Percentiles rank a stretch among this genome's conserved stretches.
These are phyloP conservation scores for Saccostrea echinata DNA, from an alignment of 1,140 invertebrate genomes.

Conservation along the genomic window DNA sequence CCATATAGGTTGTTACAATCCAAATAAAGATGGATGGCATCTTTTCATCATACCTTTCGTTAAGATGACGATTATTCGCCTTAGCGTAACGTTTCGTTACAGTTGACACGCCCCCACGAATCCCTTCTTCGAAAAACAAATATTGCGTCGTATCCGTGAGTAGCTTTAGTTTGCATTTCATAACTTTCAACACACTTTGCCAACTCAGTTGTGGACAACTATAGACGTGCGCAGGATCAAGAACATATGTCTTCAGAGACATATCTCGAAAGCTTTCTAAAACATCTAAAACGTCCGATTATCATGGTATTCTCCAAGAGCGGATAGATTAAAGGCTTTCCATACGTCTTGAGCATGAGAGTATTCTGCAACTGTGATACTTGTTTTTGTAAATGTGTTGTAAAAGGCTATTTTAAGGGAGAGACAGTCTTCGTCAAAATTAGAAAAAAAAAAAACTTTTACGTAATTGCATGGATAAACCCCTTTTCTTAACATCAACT, in stretches of 20 bases:
- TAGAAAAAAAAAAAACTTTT: neutral
- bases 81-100: constrained; percentile 60
- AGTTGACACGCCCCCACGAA: constrained; percentile 62
- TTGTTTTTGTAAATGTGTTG: neutral
- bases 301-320: constrained; percentile 77
- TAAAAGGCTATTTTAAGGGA: constrained; percentile 39
- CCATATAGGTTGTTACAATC: constrained; percentile 72
- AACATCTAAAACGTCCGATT: constrained; percentile 74
- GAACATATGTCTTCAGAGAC: constrained; percentile 55
- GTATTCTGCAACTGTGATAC: constrained; percentile 62
- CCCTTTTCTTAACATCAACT: neutral
- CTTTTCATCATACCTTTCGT: constrained; percentile 50
- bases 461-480: constrained; percentile 30
- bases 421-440: constrained; percentile 12
- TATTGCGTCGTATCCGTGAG: constrained; percentile 65
- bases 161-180: constrained; percentile 15
- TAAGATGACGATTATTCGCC: constrained; percentile 67
- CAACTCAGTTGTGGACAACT: constrained; percentile 67
- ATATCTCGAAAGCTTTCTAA: constrained; percentile 79
- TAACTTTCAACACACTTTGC: constrained; percentile 50
- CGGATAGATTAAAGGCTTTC: constrained; percentile 69
- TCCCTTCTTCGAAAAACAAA: constrained; percentile 67
- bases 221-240: constrained; percentile 71
- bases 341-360: constrained; percentile 68
- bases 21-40: constrained; percentile 52